These are phyloP conservation scores for Chironomus tentans DNA, from an alignment of 2,888 invertebrate genomes.

Conservation along the genomic window DNA sequence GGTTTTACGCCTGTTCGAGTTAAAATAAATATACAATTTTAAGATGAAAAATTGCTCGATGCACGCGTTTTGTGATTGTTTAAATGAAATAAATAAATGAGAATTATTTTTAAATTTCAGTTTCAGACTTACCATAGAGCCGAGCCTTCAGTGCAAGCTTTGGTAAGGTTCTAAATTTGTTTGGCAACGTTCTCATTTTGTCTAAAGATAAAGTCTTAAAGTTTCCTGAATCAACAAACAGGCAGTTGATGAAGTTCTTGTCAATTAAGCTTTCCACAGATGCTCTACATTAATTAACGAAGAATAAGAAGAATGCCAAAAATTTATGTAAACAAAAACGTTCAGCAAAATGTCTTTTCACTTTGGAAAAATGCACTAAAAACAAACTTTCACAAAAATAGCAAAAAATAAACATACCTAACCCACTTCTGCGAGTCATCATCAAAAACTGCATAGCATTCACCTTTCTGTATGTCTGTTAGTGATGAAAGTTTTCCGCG, in stretches of 20 bases:
- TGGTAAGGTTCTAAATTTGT: conserved; percentile 50
- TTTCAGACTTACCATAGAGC: conserved; percentile 46
- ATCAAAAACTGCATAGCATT: conserved; percentile 60
- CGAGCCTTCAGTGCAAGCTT: conserved; percentile 58
- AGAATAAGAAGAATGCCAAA: conserved; percentile 30
- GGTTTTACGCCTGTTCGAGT: conserved; percentile 46
- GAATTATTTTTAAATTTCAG: background rate
- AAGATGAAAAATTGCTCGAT: too few relatives aligned
- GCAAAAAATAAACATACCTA: conserved; percentile 48
- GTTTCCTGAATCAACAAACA: conserved; percentile 57
- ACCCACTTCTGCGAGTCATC: conserved; percentile 58
- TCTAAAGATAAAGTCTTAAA: conserved; percentile 48
- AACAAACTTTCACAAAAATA: background rate
- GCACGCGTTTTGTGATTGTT: background rate
- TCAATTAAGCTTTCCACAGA: conserved; percentile 48
- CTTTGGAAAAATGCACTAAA: too few relatives aligned
- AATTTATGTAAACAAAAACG: background rate
- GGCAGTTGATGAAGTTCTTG: conserved; percentile 49
- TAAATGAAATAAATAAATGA: too few relatives aligned
- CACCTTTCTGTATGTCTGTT: conserved; percentile 47
- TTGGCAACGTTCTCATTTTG: conserved; percentile 47
- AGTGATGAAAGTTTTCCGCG: conserved; percentile 44
- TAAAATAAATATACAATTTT: too few relatives aligned
- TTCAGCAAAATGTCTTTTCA: too few relatives aligned
- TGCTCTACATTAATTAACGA: conserved; percentile 40